A percentile compares a stretch with the other conserved stretches of the same genome.
These are phyloP conservation scores for Pyrgus malvae DNA, from an alignment of 2,888 invertebrate species.

Conservation along the genomic window DNA sequence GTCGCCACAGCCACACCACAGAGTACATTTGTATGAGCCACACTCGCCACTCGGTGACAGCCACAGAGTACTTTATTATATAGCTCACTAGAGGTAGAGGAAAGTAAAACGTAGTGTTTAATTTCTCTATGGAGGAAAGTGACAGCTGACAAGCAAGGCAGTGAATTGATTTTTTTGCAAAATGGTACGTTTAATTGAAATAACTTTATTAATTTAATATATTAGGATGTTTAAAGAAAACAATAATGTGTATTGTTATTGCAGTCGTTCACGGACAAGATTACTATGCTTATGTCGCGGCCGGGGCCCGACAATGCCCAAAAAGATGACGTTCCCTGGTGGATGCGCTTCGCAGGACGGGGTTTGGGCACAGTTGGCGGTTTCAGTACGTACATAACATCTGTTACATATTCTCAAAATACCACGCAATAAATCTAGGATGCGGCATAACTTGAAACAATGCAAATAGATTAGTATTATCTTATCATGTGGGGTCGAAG, in stretches of 20 bases:
- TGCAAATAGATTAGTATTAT: constrained; percentile 2
- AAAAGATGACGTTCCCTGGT: constrained; percentile 93
- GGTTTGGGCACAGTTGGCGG: constrained; percentile 92
- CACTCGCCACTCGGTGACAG: too few species aligned
- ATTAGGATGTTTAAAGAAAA: constrained; percentile 27
- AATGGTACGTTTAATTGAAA: constrained; percentile 65
- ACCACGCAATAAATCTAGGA: background rate
- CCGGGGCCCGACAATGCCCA: constrained; percentile 89
- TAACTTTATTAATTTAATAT: constrained; percentile 34
- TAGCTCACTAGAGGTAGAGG: too few species aligned
- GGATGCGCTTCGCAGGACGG: constrained; percentile 93
- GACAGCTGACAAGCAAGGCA: constrained; percentile 42
- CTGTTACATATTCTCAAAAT: constrained; percentile 11
- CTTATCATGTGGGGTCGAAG: background rate
- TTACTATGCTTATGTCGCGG: constrained; percentile 89
- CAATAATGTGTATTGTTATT: constrained; percentile 50
- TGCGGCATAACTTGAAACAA: background rate
- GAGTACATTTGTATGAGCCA: too few species aligned
- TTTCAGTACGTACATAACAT: constrained; percentile 84
- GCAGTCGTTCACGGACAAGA: constrained; percentile 90
- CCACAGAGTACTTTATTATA: too few species aligned
- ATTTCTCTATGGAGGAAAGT: too few species aligned
- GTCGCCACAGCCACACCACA: too few species aligned
- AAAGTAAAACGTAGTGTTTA: too few species aligned
- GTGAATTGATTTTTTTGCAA: constrained; percentile 76